phyloP scores from a whole-genome alignment of 64 coral and sea anemone genomes.

The Hydrozoanthus tunicans region DNA sequence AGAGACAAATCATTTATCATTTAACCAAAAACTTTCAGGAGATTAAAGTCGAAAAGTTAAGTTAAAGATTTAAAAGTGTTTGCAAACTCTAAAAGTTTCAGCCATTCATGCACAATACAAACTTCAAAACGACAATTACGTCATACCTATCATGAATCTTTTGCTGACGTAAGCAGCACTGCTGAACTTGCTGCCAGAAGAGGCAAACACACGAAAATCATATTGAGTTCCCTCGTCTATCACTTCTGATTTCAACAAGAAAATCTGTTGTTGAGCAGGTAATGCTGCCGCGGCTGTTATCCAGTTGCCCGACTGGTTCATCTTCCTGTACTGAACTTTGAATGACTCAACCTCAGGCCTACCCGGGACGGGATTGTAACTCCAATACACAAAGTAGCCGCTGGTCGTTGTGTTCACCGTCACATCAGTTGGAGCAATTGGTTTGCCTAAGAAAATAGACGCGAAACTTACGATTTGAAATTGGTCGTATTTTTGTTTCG shows the following conservation, averaged over 20 bases:
- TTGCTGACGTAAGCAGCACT: slow-evolving; percentile 83
- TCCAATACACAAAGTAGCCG: slow-evolving; percentile 81
- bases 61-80: no score
- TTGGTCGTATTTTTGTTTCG: no score
- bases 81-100: no score
- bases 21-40: no score
- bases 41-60: no score
- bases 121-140: not conserved
- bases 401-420: slow-evolving; percentile 77
- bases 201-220: slow-evolving; percentile 90
- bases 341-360: slow-evolving; percentile 76
- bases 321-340: slow-evolving; percentile 70
- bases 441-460: slow-evolving; percentile 58
- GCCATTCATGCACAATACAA: no score
- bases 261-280: slow-evolving; percentile 32
- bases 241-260: slow-evolving; percentile 66
- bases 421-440: slow-evolving; percentile 79
- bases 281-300: slow-evolving; percentile 41
- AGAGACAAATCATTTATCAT: no score
- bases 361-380: slow-evolving; percentile 69
- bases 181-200: slow-evolving; percentile 59
- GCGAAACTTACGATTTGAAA: not conserved
- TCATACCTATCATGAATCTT: slow-evolving; percentile 83
- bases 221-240: slow-evolving; percentile 68
- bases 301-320: slow-evolving; percentile 66